Conservation (phyloP, 2,888 invertebrate species). For the Ischnura elegans region DNA sequence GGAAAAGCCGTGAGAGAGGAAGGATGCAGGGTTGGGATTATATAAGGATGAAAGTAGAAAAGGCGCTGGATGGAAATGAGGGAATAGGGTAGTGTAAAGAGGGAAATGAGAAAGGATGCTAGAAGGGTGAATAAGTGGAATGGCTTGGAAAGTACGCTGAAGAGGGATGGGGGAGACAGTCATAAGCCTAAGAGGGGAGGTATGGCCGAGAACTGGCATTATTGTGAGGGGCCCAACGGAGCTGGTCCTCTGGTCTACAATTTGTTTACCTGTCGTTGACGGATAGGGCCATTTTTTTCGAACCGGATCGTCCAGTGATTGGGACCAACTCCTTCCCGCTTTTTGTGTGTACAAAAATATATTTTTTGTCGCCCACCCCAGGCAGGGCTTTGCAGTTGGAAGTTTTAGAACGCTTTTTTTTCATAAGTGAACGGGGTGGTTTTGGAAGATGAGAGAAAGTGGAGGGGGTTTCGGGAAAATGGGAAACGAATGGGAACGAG, state of each 20-base stretch:
- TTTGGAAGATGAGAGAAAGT: neutral
- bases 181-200: neutral
- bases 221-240: conserved; percentile 21
- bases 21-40: neutral
- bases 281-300: conserved; percentile 60
- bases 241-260: conserved; percentile 55
- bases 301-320: conserved; percentile 42
- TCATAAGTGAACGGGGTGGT: neutral
- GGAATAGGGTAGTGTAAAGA: neutral
- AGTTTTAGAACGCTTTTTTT: neutral
- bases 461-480: neutral
- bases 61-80: neutral
- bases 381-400: neutral
- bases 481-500: neutral
- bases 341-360: neutral
- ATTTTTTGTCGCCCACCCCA: neutral
- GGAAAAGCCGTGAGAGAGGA: neutral
- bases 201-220: neutral
- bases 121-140: no score
- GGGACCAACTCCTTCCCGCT: conserved; percentile 15
- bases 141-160: neutral
- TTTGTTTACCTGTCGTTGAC: conserved; percentile 67
- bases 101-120: no score
- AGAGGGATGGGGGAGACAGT: neutral
- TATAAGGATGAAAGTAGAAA: neutral